Evolutionary conservation across 2,113 vertebrate species (phyloP), one percentile per base, ranked within the genome.

Genomic region (Heptranchias perlo): DNA sequence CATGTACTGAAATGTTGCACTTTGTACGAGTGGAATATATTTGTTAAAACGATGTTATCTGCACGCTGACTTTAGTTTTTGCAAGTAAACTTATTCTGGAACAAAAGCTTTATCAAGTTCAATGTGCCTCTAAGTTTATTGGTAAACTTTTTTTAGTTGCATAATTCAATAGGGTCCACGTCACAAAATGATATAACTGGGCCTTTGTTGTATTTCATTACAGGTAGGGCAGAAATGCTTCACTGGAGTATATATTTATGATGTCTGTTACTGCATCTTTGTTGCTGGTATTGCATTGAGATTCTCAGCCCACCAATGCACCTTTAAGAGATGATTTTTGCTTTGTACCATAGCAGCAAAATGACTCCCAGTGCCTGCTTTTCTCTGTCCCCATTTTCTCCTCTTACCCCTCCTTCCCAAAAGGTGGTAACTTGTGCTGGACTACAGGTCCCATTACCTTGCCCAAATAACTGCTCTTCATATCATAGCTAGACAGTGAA

Each of bases 31-130:
- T 64, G 49, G 65, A n/a, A 62, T 69, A 31, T 69, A 69, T 95
- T 67, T 69, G 94, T 69, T 95, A 69, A 95, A 95, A 49, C 44
- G 65, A 69, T 69, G 44, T 95, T 95, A 95, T 69, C 65, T 93
- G 21, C 47, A 35, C 47, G 1, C 58, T 94, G 92, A 44, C 62
- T 44, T 95, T 52, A 95, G 64, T 31, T 95, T 67, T 67, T 95
- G 47, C 44, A 67, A 49, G 28, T 49, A 73, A 65, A 49, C 1
- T 13, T 35, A 69, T 28, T 52, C 93, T 95, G 65, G 64, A 49
- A 67, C 64, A 67, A 44, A 67, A 94, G 35, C n/a, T 95, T 69
- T 95, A 47, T 95, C 64, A 95, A 95, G 65, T 95, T 95, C 93
- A 95, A 67, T 47, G 65, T 18, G 28, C 11, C 21, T 28, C 64